These are phyloP conservation scores for Tragelaphus imberbis DNA, from an alignment of 2,113 vertebrate genomes.

Conservation along the genomic window DNA sequence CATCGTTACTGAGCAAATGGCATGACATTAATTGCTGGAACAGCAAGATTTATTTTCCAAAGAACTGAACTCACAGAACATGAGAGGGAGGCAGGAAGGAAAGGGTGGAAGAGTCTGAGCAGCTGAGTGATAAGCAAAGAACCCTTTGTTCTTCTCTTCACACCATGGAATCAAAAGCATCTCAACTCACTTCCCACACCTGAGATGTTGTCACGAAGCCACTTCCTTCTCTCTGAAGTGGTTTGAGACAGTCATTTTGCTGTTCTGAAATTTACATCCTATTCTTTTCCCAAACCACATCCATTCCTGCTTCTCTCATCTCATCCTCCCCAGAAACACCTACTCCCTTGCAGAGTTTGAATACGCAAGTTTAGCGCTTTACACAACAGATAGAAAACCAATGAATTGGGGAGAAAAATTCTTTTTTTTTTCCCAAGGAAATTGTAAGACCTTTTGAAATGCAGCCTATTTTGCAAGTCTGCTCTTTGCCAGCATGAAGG, in stretches of 20 bases:
- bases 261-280: slow-evolving; percentile 36
- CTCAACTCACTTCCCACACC: slow-evolving; percentile 40
- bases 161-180: slow-evolving; percentile 7
- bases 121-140: slow-evolving; percentile 7
- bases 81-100: slow-evolving; percentile 7
- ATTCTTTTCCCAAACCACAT: slow-evolving; percentile 34
- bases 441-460: background rate
- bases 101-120: background rate
- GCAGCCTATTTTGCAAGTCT: slow-evolving; percentile 25
- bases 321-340: slow-evolving; percentile 16
- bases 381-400: background rate
- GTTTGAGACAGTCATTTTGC: slow-evolving; percentile 36
- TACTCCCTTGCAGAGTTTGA: background rate
- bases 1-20: background rate
- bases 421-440: background rate
- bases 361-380: background rate
- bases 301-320: background rate
- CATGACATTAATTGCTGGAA: background rate
- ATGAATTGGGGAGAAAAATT: background rate
- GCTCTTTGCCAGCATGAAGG: background rate
- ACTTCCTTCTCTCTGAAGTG: slow-evolving; percentile 49
- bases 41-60: background rate
- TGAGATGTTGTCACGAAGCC: slow-evolving; percentile 39
- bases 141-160: background rate
- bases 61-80: background rate